Evolutionary conservation across 2,113 vertebrate species (phyloP), one percentile per base, ranked within the genome.

Genomic region (Gnathonemus echidnorhynchus): DNA sequence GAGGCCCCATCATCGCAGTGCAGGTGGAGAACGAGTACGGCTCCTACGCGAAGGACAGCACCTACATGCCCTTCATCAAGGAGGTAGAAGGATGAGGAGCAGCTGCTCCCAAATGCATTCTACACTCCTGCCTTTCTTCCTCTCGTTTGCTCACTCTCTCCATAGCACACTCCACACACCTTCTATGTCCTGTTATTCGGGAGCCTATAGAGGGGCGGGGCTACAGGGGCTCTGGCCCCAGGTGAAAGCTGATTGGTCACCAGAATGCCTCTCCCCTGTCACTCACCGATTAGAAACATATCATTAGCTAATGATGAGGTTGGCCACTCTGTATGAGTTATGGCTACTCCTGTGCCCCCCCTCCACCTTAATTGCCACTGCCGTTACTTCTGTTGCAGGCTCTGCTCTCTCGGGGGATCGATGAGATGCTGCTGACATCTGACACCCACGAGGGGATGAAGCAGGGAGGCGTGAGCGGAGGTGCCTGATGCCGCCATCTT

Each of bases 21-120:
- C 98, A 99, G 87, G 96, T 99, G 89, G 98, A 99, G 92, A 98
- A 98, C 5, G 97, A 97, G 48, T 99, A 99, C 0, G 98, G 98
- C 8, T 97, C 98, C 45, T 98, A 97, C 27, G 95, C 96, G 89
- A 96, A 94, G 93, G 98, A 99, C 92, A 93, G 94, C 0, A 91
- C 94, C 84, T 99, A 99, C 92, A 97, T 99, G 97, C 66, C 92
- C 66, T 98, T 97, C 50, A 91, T 99, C 83, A 98, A 97, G 95
- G 97, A 94, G 95, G 98, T 99, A 95, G 27, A n/a, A 49, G 31
- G 35, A 42, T 46, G 49, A 31, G n/a, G 50, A 86, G 42, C 17
- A 24, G 3, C 66, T 39, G 15, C 27, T 27, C 46, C 3, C 27
- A 45, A 1, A 50, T 11, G 56, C 15, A 48, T 11, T 48, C 31